These are phyloP conservation scores for Nemotelus pantherinus DNA, from an alignment of 2,888 invertebrate species.

Conservation along the genomic window DNA sequence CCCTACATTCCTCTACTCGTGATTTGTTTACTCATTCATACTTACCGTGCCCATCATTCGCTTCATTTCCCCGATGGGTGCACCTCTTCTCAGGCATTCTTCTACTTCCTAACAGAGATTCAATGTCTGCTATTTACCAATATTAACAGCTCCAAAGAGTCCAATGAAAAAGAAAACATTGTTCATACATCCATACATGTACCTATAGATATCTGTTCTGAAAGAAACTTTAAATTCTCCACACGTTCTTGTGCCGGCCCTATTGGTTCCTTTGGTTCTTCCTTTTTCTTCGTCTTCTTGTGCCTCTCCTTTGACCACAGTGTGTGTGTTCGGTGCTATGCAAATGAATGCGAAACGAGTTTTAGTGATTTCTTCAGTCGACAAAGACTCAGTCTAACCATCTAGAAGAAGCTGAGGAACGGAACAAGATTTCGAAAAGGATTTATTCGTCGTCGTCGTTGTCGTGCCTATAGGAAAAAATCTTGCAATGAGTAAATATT, in stretches of 20 bases:
- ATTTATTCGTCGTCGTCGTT: background rate
- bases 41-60: slow-evolving; percentile 4
- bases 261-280: slow-evolving; percentile 4
- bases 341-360: slow-evolving; percentile 38
- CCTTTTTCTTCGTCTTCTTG: background rate
- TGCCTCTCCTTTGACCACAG: background rate
- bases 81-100: background rate
- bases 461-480: background rate
- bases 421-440: slow-evolving; percentile 13
- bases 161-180: slow-evolving; percentile 18
- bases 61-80: background rate
- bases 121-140: slow-evolving; percentile 21
- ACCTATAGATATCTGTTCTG: background rate
- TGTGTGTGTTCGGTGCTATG: slow-evolving; percentile 16
- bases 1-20: too few species aligned
- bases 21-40: background rate
- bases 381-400: background rate
- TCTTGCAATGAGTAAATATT: slow-evolving; percentile 33
- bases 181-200: background rate
- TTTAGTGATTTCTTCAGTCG: background rate
- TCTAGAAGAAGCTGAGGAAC: slow-evolving; percentile 1
- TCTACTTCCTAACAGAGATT: slow-evolving; percentile 2
- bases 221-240: background rate
- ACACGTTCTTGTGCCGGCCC: slow-evolving; percentile 3
- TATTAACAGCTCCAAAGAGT: slow-evolving; percentile 21